Base-by-base conservation (phyloP, 1,140 invertebrate genomes). In the Heliconius nattereri region DNA sequence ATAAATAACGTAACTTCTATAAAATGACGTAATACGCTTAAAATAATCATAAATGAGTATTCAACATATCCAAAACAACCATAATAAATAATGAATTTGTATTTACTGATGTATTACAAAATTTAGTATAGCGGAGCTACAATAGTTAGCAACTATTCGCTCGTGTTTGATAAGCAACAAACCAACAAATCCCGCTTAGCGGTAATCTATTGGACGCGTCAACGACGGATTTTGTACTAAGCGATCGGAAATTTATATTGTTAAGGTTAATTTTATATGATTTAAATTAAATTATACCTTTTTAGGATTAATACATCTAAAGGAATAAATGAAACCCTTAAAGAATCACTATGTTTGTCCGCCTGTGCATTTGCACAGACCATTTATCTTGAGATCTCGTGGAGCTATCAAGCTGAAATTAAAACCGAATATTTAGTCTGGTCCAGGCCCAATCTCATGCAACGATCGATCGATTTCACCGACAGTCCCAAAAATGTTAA, bases 131-230 rank as follows among this genome's bases (percentile, higher is more conserved):
- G 76, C 77, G 80, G 76, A 71, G 45, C 19, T 35, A 29, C 49
- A 52, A 70, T 76, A 45, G 74, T 73, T 60, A 73, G 8, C 75
- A n/a, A 49, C 66, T 60, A 29, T 40, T 78, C 45, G 16, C 54
- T 23, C 19, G 37, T 78, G 77, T 78, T 66, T 78, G 73, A 71
- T 75, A 74, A 78, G 75, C 79, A 81, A 81, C 77, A 71, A 71
- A 77, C 75, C 26, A 77, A 77, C 76, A 81, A 60, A 70, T 73
- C 80, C 57, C 76, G 80, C 71, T 81, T 78, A 81, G 78, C 75
- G 76, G 80, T 73, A 73, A 76, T 78, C 49, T 52, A 52, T 81
- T 81, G 78, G 78, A 81, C 73, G 80, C 76, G 66, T 81, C 73
- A 81, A 78, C 78, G 80, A 78, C 80, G 60, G 13, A 16, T 81